phyloP scores from a whole-genome alignment of 2,888 invertebrate genomes.

The Phymatocera aterrima region DNA sequence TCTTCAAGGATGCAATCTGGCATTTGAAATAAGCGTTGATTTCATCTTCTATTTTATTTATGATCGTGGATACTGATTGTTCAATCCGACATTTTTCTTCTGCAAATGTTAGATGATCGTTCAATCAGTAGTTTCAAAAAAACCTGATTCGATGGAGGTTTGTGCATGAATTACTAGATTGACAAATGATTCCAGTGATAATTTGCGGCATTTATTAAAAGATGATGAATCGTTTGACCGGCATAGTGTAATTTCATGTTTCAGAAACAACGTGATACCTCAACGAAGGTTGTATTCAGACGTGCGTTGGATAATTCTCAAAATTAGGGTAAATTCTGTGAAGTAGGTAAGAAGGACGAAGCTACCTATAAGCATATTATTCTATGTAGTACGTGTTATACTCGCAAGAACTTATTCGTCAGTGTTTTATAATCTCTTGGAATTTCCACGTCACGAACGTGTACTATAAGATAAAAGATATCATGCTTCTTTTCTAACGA shows the following conservation, averaged over 20 bases:
- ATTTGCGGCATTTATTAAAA: not conserved
- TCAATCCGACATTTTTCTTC: too few species aligned
- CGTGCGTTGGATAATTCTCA: not conserved
- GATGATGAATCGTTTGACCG: too few species aligned
- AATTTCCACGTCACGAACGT: not conserved
- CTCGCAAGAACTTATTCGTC: not conserved
- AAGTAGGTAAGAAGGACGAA: not conserved
- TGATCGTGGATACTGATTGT: too few species aligned
- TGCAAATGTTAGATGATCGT: too few species aligned
- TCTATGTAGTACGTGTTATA: too few species aligned
- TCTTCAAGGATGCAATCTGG: not conserved
- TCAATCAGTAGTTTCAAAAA: too few species aligned
- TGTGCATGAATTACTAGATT: too few species aligned
- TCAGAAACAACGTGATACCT: not conserved
- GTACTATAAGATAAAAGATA: not conserved
- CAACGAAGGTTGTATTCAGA: not conserved
- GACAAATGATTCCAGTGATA: too few species aligned
- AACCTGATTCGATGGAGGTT: too few species aligned
- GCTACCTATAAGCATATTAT: not conserved
- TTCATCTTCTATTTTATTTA: not conserved
- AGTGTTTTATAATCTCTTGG: not conserved
- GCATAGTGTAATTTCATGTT: too few species aligned
- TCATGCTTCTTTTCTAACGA: not conserved
- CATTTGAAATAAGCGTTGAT: too few species aligned
- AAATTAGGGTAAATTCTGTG: not conserved